Conservation (phyloP, 2,113 vertebrate genomes). For the Atrichornis clamosus region DNA sequence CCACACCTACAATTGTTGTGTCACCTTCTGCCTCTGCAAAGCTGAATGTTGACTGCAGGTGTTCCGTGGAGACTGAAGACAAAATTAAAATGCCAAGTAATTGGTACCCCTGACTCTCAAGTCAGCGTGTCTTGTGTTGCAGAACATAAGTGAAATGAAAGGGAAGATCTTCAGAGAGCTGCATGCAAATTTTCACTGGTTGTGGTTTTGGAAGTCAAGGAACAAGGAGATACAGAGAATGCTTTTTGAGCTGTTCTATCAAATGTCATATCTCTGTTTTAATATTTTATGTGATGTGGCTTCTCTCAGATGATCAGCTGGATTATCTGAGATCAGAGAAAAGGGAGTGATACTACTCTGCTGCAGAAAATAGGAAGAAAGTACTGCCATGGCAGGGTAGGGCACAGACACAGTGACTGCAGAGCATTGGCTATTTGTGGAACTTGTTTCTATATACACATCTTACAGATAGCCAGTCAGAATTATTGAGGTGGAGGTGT, state of each 20-base stretch:
- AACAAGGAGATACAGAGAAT: constrained; percentile 5
- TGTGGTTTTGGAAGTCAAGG: constrained; percentile 27
- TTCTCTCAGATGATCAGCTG: constrained; percentile 50
- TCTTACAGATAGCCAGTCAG: not conserved
- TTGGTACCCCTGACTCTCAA: not conserved
- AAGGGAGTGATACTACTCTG: not conserved
- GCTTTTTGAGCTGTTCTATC: constrained; percentile 21
- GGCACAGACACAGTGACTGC: not conserved
- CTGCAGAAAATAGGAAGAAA: constrained; percentile 29
- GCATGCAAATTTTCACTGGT: constrained; percentile 20
- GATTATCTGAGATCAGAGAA: constrained; percentile 40
- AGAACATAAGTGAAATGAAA: constrained; percentile 7
- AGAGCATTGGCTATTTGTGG: not conserved
- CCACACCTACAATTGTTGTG: not conserved
- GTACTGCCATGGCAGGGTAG: not conserved
- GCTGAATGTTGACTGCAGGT: not conserved
- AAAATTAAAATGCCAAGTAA: not conserved
- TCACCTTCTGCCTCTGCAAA: not conserved
- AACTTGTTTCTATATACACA: not conserved
- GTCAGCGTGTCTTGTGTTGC: not conserved
- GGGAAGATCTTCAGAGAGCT: constrained; percentile 26
- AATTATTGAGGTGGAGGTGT: not conserved
- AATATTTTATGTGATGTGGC: constrained; percentile 43
- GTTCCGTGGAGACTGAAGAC: not conserved
- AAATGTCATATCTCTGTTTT: constrained; percentile 39